Evolutionary conservation across 2,888 invertebrate species (phyloP).

Genomic region (Erebia aethiops): DNA sequence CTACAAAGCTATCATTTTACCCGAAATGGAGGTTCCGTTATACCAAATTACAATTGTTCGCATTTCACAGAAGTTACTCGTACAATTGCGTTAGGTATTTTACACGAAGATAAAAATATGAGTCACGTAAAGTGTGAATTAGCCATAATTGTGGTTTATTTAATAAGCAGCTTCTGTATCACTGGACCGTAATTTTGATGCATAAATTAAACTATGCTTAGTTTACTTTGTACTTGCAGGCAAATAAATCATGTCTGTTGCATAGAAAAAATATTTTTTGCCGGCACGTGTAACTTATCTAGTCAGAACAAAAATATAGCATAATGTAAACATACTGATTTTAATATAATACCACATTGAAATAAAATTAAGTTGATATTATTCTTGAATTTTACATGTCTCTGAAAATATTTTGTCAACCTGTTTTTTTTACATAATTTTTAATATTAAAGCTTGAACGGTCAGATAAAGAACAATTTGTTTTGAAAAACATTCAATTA

Average conservation of each 20-base stretch:
- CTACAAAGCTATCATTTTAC: slow-evolving; percentile 1
- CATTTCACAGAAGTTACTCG: neutral
- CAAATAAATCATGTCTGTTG: too few species aligned
- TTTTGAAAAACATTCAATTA: neutral
- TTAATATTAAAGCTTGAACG: too few species aligned
- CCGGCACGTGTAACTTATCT: too few species aligned
- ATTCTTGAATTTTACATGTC: too few species aligned
- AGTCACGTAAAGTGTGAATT: neutral
- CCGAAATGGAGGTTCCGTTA: slow-evolving; percentile 6
- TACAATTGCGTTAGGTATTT: slow-evolving; percentile 1
- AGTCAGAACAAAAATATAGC: too few species aligned
- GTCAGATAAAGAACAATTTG: neutral
- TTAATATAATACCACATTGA: too few species aligned
- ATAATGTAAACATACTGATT: too few species aligned
- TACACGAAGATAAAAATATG: neutral
- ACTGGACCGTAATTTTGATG: neutral
- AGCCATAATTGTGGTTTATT: neutral
- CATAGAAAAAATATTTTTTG: too few species aligned
- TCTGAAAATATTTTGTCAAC: too few species aligned
- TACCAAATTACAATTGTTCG: slow-evolving; percentile 2
- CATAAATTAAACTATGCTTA: neutral
- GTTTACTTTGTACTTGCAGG: too few species aligned
- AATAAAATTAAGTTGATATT: too few species aligned
- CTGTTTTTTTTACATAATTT: too few species aligned
- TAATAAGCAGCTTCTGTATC: neutral